These are phyloP conservation scores for Parnassius smintheus DNA, from an alignment of 2,888 invertebrate genomes.

Conservation along the genomic window DNA sequence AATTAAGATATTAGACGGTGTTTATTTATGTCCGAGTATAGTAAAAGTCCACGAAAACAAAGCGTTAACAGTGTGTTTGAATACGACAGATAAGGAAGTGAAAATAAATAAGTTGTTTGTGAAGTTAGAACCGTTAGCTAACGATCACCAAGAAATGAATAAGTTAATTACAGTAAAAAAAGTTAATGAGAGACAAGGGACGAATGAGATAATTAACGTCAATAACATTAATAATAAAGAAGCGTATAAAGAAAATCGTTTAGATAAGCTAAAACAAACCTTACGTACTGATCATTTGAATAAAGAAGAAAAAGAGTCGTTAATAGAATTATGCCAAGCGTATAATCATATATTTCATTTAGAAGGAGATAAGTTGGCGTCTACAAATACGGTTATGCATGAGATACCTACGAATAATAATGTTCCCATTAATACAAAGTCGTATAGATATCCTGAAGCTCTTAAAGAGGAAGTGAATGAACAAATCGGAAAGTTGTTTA, in stretches of 20 bases:
- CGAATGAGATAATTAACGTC: conserved; percentile 9
- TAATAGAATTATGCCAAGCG: no score
- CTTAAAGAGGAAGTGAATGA: no score
- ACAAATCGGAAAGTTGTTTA: no score
- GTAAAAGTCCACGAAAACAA: conserved; percentile 23
- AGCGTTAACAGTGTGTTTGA: conserved; percentile 16
- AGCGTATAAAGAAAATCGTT: conserved; percentile 6
- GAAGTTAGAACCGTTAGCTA: not conserved
- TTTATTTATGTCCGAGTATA: conserved; percentile 21
- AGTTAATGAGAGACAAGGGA: conserved; percentile 2
- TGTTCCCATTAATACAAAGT: no score
- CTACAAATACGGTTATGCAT: no score
- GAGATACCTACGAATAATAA: no score
- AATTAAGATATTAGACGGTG: conserved; percentile 4
- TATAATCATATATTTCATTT: no score
- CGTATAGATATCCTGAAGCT: no score
- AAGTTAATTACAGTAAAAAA: not conserved
- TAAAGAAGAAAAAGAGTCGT: no score
- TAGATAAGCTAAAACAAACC: conserved; percentile 20
- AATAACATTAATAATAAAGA: conserved; percentile 10
- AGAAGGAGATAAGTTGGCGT: no score
- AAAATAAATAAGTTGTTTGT: no score
- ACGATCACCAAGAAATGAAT: not conserved
- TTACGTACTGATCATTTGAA: no score
- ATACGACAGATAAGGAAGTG: conserved; percentile 16